A percentile compares a stretch with the other conserved stretches of the same genome.
phyloP scores from a whole-genome alignment of 2,888 invertebrate genomes.

The Eutolmus rufibarbis region DNA sequence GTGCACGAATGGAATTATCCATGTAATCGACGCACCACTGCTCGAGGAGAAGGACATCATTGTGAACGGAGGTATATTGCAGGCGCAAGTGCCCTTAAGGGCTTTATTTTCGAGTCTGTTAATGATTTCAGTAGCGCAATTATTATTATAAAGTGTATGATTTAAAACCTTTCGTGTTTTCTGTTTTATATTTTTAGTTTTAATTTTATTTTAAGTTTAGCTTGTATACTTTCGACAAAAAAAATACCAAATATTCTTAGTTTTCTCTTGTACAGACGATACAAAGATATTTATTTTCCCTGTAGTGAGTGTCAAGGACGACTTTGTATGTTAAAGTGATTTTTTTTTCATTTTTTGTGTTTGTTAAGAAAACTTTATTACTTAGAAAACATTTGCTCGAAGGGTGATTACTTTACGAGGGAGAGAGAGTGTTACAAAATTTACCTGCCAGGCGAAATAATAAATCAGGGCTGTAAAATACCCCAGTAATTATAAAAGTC shows the following conservation, averaged over 20 bases:
- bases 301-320: not conserved
- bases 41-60: conserved; percentile 83
- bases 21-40: conserved; percentile 90
- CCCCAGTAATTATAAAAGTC: not conserved
- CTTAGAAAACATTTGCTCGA: not conserved
- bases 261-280: not conserved
- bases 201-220: not conserved
- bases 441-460: not conserved
- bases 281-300: conserved; percentile 19
- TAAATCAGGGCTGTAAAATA: not conserved
- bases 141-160: conserved; percentile 55
- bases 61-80: conserved; percentile 64
- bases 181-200: not conserved
- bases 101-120: conserved; percentile 62
- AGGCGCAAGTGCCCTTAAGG: conserved; percentile 59
- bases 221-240: not conserved
- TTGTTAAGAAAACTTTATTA: not conserved
- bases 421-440: not conserved
- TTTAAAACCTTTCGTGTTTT: conserved; percentile 5
- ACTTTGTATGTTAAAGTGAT: not conserved
- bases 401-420: not conserved
- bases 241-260: conserved; percentile 32
- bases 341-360: not conserved
- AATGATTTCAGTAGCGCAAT: conserved; percentile 61
- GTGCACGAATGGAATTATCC: conserved; percentile 95